Percentiles rank a stretch among this genome's conserved stretches.
Evolutionary conservation across 2,888 invertebrate genomes (phyloP).

Genomic region (Eurytoma adleriae): DNA sequence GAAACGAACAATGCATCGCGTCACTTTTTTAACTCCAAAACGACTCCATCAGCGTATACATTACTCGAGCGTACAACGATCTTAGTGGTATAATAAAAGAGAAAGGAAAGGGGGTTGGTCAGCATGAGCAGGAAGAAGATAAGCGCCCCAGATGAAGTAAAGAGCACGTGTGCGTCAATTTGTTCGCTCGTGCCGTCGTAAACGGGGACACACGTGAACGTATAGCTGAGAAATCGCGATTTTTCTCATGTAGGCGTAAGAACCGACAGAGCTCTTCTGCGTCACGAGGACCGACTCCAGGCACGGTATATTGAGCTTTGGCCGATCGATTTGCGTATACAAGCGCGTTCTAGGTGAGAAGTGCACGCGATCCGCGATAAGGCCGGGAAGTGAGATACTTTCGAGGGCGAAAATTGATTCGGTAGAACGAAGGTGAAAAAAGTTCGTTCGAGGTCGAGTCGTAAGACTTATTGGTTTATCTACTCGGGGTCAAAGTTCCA

Average conservation of each 20-base stretch:
- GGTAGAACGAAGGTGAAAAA: background rate
- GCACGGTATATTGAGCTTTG: background rate
- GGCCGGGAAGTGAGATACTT: conserved; percentile 5
- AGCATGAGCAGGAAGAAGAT: background rate
- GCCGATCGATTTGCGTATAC: background rate
- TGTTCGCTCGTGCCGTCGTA: conserved; percentile 1
- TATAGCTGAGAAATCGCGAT: too few relatives aligned
- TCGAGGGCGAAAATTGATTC: conserved; percentile 41
- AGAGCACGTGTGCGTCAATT: conserved; percentile 22
- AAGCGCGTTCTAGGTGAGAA: background rate
- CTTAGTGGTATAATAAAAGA: conserved; percentile 31
- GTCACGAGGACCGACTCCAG: background rate
- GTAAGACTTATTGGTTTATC: conserved; percentile 27
- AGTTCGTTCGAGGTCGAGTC: conserved; percentile 18
- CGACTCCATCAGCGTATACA: conserved; percentile 27
- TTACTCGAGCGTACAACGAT: conserved; percentile 5
- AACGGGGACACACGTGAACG: background rate
- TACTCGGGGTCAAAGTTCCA: conserved; percentile 6
- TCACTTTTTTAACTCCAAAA: conserved; percentile 5
- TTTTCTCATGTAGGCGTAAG: too few relatives aligned
- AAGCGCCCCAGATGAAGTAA: background rate
- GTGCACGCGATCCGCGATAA: conserved; percentile 41
- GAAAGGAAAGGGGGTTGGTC: conserved; percentile 23
- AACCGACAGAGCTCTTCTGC: background rate
- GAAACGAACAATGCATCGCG: conserved; percentile 37